Evolutionary conservation across 2,113 vertebrate genomes (phyloP).

Genomic region (Oceanodroma tethys): DNA sequence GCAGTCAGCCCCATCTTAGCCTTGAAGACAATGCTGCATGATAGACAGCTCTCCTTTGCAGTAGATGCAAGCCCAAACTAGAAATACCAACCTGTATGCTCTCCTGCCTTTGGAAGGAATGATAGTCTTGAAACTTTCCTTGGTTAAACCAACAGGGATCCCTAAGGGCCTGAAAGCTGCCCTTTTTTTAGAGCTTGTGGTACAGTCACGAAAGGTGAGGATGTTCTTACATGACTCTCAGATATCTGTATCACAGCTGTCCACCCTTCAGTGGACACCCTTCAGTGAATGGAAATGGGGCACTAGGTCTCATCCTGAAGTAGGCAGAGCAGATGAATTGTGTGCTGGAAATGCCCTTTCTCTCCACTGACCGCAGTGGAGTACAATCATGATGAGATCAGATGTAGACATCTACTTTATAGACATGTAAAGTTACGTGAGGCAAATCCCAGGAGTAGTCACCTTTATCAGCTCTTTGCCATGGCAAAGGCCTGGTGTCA

Average conservation of each 20-base stretch:
- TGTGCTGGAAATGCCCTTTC: background rate
- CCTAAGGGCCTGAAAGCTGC: background rate
- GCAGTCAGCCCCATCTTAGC: background rate
- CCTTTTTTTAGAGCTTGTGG: background rate
- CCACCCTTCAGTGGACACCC: background rate
- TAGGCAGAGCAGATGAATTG: background rate
- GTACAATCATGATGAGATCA: background rate
- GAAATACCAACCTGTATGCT: background rate
- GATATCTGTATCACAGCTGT: background rate
- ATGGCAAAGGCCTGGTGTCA: background rate
- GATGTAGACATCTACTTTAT: background rate
- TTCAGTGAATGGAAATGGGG: background rate
- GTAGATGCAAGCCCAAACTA: background rate
- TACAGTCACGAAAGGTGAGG: background rate
- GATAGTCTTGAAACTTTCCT: background rate
- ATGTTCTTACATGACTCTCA: background rate
- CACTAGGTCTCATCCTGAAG: background rate
- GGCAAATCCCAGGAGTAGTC: background rate
- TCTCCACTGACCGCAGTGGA: background rate
- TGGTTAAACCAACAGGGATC: background rate
- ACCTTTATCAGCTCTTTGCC: conserved; percentile 12
- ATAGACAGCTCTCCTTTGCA: background rate
- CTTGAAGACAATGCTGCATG: background rate
- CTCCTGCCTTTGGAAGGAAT: background rate
- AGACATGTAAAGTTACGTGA: background rate